Base-by-base conservation (phyloP, 2,113 vertebrate species). In the Psettodes erumei region DNA sequence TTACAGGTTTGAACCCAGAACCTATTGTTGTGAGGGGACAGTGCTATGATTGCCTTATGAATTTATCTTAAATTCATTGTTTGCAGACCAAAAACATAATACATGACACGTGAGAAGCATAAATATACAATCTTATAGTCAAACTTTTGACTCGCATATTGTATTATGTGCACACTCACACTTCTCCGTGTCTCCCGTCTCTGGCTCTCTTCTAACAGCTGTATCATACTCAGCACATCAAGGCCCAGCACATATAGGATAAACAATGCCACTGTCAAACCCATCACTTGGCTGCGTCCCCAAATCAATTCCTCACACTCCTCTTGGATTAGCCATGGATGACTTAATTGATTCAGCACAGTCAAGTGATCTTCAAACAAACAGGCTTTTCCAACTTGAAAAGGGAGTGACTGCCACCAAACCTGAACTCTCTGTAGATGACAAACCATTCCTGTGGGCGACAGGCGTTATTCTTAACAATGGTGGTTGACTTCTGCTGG, bases 281-380 rank as follows among this genome's bases (percentile, higher is more conserved):
- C 82, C 83, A 72, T 89, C 80, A 87, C 83, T 86, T 72, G 84
- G 79, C 84, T 66, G 66, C 28, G 35, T 86, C 77, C 84, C 86
- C 72, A 80, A 91, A 91, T 89, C 86, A 84, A 90, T 92, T 92
- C 77, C 79, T 84, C 83, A 88, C 88, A 88, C 87, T 89, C 86
- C 77, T 88, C 71, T 77, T 69, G 86, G 91, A 92, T 92, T 91
- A 92, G 75, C 79, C 78, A 86, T 82, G 89, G 91, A 87, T 87
- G 88, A 83, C 79, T 90, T 89, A 89, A 91, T 92, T 92, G 89
- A 92, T 92, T 92, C 79, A 83, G 66, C 88, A 90, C 88, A 92
- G 87, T 90, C 86, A 90, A 87, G 86, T 87, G 88, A 90, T 91
- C 91, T 87, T 92, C 87, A 88, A 90, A 92, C 87, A 90, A 90